These are phyloP conservation scores for Ganaspis brasiliensis DNA, from an alignment of 2,888 invertebrate genomes.

Conservation along the genomic window DNA sequence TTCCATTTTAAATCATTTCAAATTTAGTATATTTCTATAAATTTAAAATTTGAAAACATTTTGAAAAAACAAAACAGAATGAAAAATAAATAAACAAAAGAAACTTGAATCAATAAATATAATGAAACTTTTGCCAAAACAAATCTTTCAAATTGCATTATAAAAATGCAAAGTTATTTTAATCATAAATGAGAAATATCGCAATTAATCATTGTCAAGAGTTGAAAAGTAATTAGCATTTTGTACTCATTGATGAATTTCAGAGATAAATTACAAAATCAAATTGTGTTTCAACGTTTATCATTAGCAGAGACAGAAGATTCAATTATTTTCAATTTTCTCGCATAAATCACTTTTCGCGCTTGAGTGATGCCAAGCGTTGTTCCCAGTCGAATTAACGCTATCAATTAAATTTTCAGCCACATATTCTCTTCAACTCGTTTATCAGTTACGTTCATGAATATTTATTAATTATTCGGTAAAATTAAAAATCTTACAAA, in stretches of 20 bases:
- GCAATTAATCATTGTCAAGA: not conserved
- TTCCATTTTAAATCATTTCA: no score
- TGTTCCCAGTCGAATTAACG: slow-evolving; percentile 22
- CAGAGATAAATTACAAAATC: slow-evolving; percentile 16
- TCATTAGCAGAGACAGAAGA: slow-evolving; percentile 2
- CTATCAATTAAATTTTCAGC: slow-evolving; percentile 21
- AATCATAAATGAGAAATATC: not conserved
- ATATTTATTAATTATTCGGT: no score
- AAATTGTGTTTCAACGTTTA: slow-evolving; percentile 5
- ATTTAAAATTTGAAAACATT: no score
- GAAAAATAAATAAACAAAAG: no score
- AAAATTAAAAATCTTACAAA: no score
- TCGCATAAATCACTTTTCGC: slow-evolving; percentile 12
- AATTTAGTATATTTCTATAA: no score
- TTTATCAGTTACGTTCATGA: not conserved
- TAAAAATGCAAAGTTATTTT: slow-evolving; percentile 20
- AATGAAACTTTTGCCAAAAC: no score
- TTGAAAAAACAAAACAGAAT: no score
- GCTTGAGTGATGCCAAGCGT: slow-evolving; percentile 16
- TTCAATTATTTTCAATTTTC: slow-evolving; percentile 40
- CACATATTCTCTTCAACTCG: not conserved
- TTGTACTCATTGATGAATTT: not conserved
- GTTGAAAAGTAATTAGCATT: not conserved
- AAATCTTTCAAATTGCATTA: no score
- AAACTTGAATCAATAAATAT: no score